These are phyloP conservation scores for Helarctos malayanus DNA, from an alignment of 2,797 vertebrate genomes.

Conservation along the genomic window DNA sequence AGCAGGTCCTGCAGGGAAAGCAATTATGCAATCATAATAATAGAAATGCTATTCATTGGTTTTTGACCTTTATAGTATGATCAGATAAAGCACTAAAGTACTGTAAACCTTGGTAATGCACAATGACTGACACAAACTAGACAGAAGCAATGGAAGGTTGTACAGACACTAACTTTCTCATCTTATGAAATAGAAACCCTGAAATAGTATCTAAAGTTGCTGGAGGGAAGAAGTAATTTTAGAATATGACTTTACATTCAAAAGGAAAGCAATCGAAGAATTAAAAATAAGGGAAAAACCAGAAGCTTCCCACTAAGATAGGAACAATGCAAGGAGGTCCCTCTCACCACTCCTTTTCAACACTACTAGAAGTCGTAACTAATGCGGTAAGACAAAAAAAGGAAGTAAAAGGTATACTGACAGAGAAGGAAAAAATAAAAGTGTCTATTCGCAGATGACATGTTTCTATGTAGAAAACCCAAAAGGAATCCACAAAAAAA, in stretches of 20 bases:
- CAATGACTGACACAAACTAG: neutral
- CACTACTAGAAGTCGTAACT: neutral
- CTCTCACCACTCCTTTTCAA: neutral
- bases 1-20: neutral
- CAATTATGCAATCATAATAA: neutral
- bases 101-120: neutral
- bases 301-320: neutral
- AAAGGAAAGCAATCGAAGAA: neutral
- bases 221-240: neutral
- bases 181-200: neutral
- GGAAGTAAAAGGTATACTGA: neutral
- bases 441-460: neutral
- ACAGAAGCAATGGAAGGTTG: neutral
- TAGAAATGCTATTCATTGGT: neutral
- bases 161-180: neutral
- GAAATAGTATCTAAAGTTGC: neutral
- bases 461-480: neutral
- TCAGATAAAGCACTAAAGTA: neutral
- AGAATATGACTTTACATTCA: conserved; percentile 11
- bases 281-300: neutral
- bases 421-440: neutral
- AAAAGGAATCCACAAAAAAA: neutral
- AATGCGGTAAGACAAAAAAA: neutral
- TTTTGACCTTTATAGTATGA: neutral
- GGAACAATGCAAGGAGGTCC: neutral